Evolutionary conservation across 2,888 invertebrate species (phyloP).

Genomic region (Heterodera filipjevi): DNA sequence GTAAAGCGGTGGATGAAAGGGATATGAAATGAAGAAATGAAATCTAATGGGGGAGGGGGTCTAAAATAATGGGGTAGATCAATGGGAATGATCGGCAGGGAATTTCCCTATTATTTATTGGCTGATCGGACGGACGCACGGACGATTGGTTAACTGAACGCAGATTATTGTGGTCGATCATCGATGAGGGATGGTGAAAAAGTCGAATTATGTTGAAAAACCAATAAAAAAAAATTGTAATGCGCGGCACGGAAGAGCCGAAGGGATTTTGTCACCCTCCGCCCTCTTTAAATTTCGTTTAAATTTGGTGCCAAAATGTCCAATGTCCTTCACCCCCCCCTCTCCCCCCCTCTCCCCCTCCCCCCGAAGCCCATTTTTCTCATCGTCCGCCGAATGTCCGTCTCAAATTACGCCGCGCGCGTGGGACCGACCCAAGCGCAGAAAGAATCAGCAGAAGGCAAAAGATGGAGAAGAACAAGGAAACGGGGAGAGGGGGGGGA

Average conservation of each 20-base stretch:
- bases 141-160: background rate
- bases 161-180: background rate
- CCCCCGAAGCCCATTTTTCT: background rate
- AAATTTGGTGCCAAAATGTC: constrained; percentile 8
- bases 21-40: background rate
- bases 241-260: too few species aligned
- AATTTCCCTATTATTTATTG: background rate
- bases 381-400: constrained; percentile 1
- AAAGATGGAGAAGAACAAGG: too few species aligned
- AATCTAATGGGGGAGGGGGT: background rate
- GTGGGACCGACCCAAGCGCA: background rate
- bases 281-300: background rate
- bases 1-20: constrained; percentile 10
- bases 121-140: background rate
- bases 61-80: background rate
- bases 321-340: background rate
- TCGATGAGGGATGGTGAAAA: too few species aligned
- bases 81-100: background rate
- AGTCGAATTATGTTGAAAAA: background rate
- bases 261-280: too few species aligned
- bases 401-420: constrained; percentile 10
- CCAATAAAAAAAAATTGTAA: background rate
- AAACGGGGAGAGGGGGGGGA: background rate
- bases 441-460: constrained; percentile 5
- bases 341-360: background rate